Base-by-base conservation (phyloP, 1,140 invertebrate genomes). In the Lanistes nyassanus region DNA sequence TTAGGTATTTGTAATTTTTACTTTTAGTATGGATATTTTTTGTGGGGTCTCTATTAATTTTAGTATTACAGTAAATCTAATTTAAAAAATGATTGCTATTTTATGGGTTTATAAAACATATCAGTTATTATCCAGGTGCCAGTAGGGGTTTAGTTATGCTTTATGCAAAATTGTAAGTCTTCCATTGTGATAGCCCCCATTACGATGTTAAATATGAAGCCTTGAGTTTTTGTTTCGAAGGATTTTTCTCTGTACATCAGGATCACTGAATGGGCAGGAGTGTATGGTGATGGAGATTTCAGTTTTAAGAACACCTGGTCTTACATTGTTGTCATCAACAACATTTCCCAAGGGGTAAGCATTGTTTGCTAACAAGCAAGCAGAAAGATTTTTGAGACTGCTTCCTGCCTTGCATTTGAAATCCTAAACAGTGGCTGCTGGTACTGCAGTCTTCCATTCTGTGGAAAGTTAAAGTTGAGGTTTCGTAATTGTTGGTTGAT, bases 271-370 rank as follows among this genome's bases (percentile, higher is more conserved):
- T 83, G 95, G 37, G 92, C 92, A 83, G 93, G 93, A 64, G 94
- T 96, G 0, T 98, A 98, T 87, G 93, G 94, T 26, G 96, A 98
- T 89, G 96, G 96, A 79, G 93, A 96, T 86, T 98, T 98, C 85
- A 93, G 92, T 29, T 92, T 94, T 85, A 93, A 93, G 26, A 79
- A 84, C 77, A 95, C 95, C 7, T 98, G 95, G 88, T 95, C 95
- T 0, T 98, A 98, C 84, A 93, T 98, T 82, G 93, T 97, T 72
- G 92, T 95, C 23, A 90, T 98, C 6, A 98, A 98, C 88, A 99
- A 98, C 90, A 89, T 97, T 64, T 98, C 97, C 23, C 97, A 99
- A 87, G 97, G 97, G 90, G 92, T 97, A 85, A 89, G 88, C 86
- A 64, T 70, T 23, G 34, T 29, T n/a, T 70, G 21, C 62, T 37